Evolutionary conservation across 2,797 vertebrate species (phyloP), one percentile per base, ranked within the genome.

Genomic region (Danio jaintianensis): DNA sequence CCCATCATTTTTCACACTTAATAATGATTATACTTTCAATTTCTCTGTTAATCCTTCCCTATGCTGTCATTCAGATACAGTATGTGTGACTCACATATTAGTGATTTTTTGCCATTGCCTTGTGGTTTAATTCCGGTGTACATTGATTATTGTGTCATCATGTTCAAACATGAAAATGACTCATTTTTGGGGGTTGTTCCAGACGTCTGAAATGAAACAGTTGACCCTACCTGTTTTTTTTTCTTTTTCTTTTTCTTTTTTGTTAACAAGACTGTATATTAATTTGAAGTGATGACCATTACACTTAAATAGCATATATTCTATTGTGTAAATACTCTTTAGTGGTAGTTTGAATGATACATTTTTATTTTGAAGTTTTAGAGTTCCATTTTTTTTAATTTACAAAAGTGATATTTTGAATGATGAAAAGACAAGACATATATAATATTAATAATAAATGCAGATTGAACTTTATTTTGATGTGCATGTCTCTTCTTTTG

Each of bases 281-380:
- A 80, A 81, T 78, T 59, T 72, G 48, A 79, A 38, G 4, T 48
- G 66, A 66, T 70, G 36, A 56, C 81, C 15, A 75, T 81, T 69
- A 61, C 66, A 85, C 73, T 84, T 81, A 82, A 87, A 63, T 40
- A 74, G 48, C 81, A 73, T 83, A 63, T 75, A 80, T 76, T 77
- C 29, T 74, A 62, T 84, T 88, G 79, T 90, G 85, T 91, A 88
- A 85, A 90, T 91, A 89, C 70, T 78, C 55, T 83, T 89, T 75
- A 81, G 75, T 83, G 29, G 52, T 82, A 48, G 63, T 85, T 83
- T 80, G 15, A 79, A 73, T 69, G 58, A 75, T 81, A 74, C 48
- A 79, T 77, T 85, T n/a, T 67, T 36, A 22, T 62, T 15, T 52
- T 74, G 11, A 77, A 70, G 22, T 85, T 69, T 86, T 84, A 80